Evolutionary conservation across 2,888 invertebrate species (phyloP), one percentile per base, ranked within the genome.

Genomic region (Sinohyriopsis cumingii): DNA sequence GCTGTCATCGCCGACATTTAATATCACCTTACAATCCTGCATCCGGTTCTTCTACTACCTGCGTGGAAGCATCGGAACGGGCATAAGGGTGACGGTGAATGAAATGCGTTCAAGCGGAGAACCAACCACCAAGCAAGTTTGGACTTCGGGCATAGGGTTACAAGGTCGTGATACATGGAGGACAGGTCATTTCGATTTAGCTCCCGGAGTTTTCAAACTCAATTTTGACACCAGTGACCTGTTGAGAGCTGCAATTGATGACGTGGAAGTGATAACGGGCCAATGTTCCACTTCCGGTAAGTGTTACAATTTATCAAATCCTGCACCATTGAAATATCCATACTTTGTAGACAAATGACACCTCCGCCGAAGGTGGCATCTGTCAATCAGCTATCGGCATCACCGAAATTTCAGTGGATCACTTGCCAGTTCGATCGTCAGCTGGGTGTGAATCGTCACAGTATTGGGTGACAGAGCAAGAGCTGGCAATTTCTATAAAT

Each of bases 1-100:
- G 19, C 54, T 84, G n/a, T 71, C 69, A 55, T 74, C 83, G 6
- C 84, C 86, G 0, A 69, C 69, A 33, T 82, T 84, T 56, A 72
- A 71, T 59, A 53, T 79, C 1, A 67, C 22, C 4, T 68, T 76
- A n/a, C 68, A 80, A 22, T 75, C 82, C 20, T 88, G 87, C 69
- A 59, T 86, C 12, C 78, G 85, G n/a, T 87, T 87, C 70, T 77
- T 76, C 53, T 85, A 86, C 69, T 83, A 86, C 71, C 76, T 83
- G 57, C 74, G 86, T 28, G 84, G 84, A 6, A 65, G 67, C 7
- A 69, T 80, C 9, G 61, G 63, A 2, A 61, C 75, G 9, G 81
- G 80, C 0, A 59, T 86, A 55, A 33, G 69, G 9, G 82, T 83
- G 0, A 65, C 71, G 33, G 68, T 75, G 12, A 63, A 76, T 54